These are phyloP conservation scores for Barypeithes pellucidus DNA, from an alignment of 2,888 invertebrate species.

Conservation along the genomic window DNA sequence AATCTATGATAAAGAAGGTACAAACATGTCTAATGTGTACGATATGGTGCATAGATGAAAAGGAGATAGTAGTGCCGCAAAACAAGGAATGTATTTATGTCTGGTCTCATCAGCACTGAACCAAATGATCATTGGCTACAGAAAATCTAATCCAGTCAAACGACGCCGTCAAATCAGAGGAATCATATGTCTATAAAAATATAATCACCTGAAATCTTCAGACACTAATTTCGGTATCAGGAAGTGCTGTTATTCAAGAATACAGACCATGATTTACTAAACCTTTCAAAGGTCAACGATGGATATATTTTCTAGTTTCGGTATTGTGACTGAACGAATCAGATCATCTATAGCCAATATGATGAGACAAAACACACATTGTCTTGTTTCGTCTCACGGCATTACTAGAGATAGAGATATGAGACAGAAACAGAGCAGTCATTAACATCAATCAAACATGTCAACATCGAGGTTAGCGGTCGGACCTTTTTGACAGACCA, in stretches of 20 bases:
- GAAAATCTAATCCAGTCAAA: not conserved
- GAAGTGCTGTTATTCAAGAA: too few species aligned
- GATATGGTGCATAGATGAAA: constrained; percentile 61
- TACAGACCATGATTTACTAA: too few species aligned
- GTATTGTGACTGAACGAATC: too few species aligned
- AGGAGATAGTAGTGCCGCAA: not conserved
- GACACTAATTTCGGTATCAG: too few species aligned
- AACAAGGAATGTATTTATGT: not conserved
- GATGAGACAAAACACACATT: constrained; percentile 1
- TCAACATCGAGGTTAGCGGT: constrained; percentile 66
- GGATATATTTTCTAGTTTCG: too few species aligned
- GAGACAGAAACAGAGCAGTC: constrained; percentile 61
- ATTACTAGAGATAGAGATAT: constrained; percentile 54
- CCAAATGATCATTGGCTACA: not conserved
- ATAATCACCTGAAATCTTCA: too few species aligned
- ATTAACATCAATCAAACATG: constrained; percentile 63
- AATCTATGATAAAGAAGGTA: constrained; percentile 49
- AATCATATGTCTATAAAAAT: not conserved
- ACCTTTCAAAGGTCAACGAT: too few species aligned
- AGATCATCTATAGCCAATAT: constrained; percentile 4
- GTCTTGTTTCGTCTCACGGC: constrained; percentile 26
- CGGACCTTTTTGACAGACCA: constrained; percentile 58
- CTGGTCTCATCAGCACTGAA: not conserved
- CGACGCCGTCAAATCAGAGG: not conserved
- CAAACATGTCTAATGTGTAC: constrained; percentile 61